phyloP scores from a whole-genome alignment of 2,113 vertebrate genomes.

The Phodopus roborovskii region DNA sequence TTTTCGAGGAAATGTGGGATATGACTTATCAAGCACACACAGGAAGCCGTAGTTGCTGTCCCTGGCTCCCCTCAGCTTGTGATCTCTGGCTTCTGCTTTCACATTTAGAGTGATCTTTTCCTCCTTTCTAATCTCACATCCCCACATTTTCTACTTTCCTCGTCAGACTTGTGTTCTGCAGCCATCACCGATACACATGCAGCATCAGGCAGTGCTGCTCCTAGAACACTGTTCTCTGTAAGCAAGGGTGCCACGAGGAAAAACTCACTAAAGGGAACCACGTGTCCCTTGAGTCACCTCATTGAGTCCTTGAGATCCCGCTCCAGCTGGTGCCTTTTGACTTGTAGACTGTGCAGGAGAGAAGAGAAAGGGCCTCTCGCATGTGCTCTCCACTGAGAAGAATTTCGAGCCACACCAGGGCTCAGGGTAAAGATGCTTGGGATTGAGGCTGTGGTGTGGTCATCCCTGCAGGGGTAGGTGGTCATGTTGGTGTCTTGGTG shows the following conservation, averaged over 20 bases:
- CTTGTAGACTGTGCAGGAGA: background rate
- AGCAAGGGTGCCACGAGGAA: rapidly evolving
- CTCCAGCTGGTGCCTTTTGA: background rate
- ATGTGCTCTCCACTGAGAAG: rapidly evolving
- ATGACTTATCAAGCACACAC: background rate
- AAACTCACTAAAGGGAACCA: background rate
- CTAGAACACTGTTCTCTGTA: rapidly evolving
- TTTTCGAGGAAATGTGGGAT: background rate
- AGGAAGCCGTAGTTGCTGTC: too few species aligned
- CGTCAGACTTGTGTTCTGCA: too few species aligned
- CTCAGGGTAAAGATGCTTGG: background rate
- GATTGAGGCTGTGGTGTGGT: background rate
- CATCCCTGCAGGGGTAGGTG: background rate
- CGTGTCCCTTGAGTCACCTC: rapidly evolving
- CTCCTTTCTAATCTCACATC: background rate
- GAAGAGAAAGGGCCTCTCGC: background rate
- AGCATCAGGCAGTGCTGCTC: rapidly evolving
- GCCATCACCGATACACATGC: rapidly evolving
- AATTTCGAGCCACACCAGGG: background rate
- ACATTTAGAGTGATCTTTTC: background rate
- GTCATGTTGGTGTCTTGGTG: background rate
- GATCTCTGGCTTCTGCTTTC: rapidly evolving
- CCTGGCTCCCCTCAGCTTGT: background rate
- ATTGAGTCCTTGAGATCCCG: background rate
- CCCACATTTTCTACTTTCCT: background rate